Evolutionary conservation across 2,797 vertebrate genomes (phyloP).

Genomic region (Manis crassicaudata): DNA sequence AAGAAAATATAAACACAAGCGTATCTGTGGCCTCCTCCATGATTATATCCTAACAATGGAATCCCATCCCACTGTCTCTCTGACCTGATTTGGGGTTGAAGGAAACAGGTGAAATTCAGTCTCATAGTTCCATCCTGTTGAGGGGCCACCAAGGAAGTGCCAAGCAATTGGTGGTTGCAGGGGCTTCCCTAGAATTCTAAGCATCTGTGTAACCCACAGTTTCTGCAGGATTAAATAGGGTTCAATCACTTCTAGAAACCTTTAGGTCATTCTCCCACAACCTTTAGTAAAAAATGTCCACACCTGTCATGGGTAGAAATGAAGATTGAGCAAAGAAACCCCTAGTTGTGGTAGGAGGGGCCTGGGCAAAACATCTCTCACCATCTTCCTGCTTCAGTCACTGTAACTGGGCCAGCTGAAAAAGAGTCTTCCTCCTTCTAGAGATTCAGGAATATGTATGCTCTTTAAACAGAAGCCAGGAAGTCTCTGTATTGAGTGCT

Average conservation of each 20-base stretch:
- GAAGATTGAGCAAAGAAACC: conserved; percentile 5
- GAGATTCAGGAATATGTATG: neutral
- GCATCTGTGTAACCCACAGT: neutral
- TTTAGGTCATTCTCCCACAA: neutral
- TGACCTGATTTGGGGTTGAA: neutral
- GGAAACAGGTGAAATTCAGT: neutral
- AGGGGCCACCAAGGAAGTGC: neutral
- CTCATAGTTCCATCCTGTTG: neutral
- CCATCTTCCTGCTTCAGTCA: neutral
- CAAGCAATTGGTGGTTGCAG: neutral
- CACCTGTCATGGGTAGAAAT: neutral
- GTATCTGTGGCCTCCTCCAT: neutral
- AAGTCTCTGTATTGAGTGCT: neutral
- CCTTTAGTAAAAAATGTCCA: neutral
- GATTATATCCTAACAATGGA: neutral
- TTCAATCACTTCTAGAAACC: neutral
- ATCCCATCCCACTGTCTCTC: neutral
- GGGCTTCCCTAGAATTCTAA: neutral
- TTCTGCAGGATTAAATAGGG: neutral
- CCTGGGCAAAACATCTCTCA: neutral
- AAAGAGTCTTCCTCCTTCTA: neutral
- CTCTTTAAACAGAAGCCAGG: neutral
- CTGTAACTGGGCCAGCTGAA: neutral
- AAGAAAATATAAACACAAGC: neutral
- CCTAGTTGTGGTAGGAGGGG: neutral